These are phyloP conservation scores for Mythimna impura DNA, from an alignment of 2,888 invertebrate genomes.

Conservation along the genomic window DNA sequence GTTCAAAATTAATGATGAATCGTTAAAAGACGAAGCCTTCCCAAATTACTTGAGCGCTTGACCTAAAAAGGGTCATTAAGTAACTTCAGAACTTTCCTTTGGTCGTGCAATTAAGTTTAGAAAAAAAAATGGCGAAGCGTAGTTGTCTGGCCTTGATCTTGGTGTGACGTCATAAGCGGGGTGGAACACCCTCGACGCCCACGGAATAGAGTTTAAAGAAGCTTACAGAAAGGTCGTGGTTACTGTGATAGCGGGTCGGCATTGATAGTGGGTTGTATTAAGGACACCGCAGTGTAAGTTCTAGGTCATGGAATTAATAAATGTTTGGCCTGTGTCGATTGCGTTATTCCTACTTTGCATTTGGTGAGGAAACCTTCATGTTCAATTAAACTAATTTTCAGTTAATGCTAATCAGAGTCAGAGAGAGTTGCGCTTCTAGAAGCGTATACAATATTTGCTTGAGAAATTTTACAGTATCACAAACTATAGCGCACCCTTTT, in stretches of 20 bases:
- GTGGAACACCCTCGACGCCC: conserved; percentile 57
- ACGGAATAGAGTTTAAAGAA: conserved; percentile 50
- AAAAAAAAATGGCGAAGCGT: conserved; percentile 56
- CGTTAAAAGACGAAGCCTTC: conserved; percentile 13
- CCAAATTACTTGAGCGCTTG: conserved; percentile 22
- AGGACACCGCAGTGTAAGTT: neutral
- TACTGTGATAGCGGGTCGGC: neutral
- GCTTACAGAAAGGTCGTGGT: conserved; percentile 9
- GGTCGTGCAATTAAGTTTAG: conserved; percentile 44
- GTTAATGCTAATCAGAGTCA: no score
- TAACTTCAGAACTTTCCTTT: conserved; percentile 42
- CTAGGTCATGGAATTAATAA: neutral
- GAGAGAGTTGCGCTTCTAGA: no score
- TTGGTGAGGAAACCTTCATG: no score
- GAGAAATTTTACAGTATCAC: no score
- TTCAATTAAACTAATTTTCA: no score
- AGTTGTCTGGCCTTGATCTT: conserved; percentile 66
- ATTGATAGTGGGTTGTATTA: neutral
- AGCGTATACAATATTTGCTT: no score
- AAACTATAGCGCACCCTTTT: no score
- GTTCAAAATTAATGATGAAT: conserved; percentile 6
- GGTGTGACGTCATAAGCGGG: conserved; percentile 62
- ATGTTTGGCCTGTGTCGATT: neutral
- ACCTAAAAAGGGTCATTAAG: conserved; percentile 33
- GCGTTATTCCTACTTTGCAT: neutral